Percentiles rank a stretch among this genome's conserved stretches.
These are phyloP conservation scores for Vulpes ferrilata DNA, from an alignment of 2,113 vertebrate species.

Conservation along the genomic window DNA sequence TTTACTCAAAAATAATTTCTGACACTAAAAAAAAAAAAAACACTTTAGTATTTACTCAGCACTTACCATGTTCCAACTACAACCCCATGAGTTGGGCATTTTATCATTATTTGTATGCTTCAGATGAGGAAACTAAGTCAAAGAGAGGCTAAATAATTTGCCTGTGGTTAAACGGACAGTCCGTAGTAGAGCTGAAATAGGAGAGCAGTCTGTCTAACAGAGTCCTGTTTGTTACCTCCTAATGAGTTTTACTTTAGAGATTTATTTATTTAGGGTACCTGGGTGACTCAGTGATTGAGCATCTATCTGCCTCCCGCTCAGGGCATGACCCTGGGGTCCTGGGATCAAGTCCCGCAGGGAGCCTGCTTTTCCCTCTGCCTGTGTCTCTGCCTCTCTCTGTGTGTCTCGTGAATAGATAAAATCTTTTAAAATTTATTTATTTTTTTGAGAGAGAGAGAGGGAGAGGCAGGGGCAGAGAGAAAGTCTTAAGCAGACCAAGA, in stretches of 20 bases:
- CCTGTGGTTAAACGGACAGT: neutral
- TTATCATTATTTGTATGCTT: neutral
- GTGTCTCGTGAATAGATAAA: too few relatives aligned
- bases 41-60: neutral
- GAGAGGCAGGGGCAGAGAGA: too few relatives aligned
- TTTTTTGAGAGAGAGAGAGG: neutral
- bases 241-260: neutral
- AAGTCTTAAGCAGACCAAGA: neutral
- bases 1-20: constrained; percentile 40
- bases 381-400: too few relatives aligned
- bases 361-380: too few relatives aligned
- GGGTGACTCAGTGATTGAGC: too few relatives aligned
- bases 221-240: neutral
- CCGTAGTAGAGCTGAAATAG: neutral
- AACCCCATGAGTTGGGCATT: neutral
- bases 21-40: neutral
- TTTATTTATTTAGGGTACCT: neutral
- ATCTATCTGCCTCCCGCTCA: too few relatives aligned
- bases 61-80: neutral
- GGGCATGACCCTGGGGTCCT: too few relatives aligned
- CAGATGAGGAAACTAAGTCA: neutral
- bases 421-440: neutral
- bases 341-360: too few relatives aligned
- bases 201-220: neutral
- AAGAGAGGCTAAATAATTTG: neutral